Conservation (phyloP, 2,888 invertebrate genomes). For the Dynastes maya region DNA sequence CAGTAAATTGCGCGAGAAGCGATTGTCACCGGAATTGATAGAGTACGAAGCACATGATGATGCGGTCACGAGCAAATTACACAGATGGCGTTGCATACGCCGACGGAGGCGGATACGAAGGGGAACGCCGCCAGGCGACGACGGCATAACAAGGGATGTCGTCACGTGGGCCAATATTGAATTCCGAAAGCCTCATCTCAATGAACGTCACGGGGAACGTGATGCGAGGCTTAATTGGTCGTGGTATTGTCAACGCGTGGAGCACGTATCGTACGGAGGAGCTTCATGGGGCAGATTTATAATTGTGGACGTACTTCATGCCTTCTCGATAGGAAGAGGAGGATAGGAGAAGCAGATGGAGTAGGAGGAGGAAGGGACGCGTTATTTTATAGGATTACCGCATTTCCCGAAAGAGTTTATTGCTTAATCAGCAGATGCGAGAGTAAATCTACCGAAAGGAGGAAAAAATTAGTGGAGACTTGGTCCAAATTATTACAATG, state of each 20-base stretch:
- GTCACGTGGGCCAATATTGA: conserved; percentile 28
- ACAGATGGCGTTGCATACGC: conserved; percentile 32
- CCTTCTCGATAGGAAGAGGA: too few relatives aligned
- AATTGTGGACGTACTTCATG: conserved; percentile 5
- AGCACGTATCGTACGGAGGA: conserved; percentile 25
- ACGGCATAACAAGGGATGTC: conserved; percentile 12
- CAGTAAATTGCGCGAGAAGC: not conserved
- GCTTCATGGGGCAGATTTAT: not conserved
- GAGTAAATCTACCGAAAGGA: too few relatives aligned
- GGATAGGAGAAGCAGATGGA: too few relatives aligned
- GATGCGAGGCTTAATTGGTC: conserved; percentile 37
- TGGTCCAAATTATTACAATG: too few relatives aligned
- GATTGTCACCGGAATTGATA: conserved; percentile 23
- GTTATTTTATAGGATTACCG: too few relatives aligned
- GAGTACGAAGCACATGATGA: conserved; percentile 37
- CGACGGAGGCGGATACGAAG: not conserved
- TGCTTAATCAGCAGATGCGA: too few relatives aligned
- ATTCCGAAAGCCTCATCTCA: conserved; percentile 36
- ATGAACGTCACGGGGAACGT: conserved; percentile 29
- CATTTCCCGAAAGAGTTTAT: too few relatives aligned
- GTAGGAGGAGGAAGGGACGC: too few relatives aligned
- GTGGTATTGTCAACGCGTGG: conserved; percentile 19
- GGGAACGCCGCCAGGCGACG: not conserved
- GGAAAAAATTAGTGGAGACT: too few relatives aligned
- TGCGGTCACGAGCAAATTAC: conserved; percentile 36